phyloP scores from a whole-genome alignment of 2,888 invertebrate species.

The Ectemnius lituratus region DNA sequence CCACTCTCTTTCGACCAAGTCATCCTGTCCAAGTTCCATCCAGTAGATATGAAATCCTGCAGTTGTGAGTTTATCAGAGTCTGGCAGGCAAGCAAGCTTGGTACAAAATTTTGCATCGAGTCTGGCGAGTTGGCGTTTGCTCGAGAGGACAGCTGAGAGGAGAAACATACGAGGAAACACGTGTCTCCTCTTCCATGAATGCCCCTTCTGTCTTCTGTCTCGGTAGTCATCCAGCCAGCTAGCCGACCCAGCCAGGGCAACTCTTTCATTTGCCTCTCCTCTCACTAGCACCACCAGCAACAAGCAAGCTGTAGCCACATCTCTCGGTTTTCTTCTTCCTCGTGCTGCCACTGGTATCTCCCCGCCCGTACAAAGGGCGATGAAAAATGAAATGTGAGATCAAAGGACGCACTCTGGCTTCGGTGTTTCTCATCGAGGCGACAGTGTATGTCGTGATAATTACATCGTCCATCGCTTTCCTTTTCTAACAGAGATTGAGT shows the following conservation, averaged over 20 bases:
- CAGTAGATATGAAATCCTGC: no score
- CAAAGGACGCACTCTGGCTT: conserved; percentile 3
- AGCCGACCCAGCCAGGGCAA: background rate
- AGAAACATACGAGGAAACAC: conserved; percentile 48
- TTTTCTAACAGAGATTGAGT: no score
- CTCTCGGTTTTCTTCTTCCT: conserved; percentile 6
- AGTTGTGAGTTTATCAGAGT: no score
- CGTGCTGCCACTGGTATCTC: conserved; percentile 27
- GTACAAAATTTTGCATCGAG: no score
- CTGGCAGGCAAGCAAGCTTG: no score
- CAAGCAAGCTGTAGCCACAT: background rate
- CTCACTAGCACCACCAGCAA: no score
- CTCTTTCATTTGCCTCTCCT: background rate
- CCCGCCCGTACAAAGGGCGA: conserved; percentile 32
- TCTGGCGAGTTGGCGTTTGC: no score
- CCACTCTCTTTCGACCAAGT: no score
- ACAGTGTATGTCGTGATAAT: conserved; percentile 7
- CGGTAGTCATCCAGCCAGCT: no score
- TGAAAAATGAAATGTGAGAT: conserved; percentile 12
- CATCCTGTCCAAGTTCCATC: no score
- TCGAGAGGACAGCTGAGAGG: conserved; percentile 22
- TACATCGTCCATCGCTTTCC: no score
- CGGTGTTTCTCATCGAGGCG: conserved; percentile 3
- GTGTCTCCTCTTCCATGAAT: conserved; percentile 52
- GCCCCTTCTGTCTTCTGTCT: conserved; percentile 35